Evolutionary conservation across 2,797 vertebrate species (phyloP), one percentile per base, ranked within the genome.

Genomic region (Lindbergichthys nudifrons): DNA sequence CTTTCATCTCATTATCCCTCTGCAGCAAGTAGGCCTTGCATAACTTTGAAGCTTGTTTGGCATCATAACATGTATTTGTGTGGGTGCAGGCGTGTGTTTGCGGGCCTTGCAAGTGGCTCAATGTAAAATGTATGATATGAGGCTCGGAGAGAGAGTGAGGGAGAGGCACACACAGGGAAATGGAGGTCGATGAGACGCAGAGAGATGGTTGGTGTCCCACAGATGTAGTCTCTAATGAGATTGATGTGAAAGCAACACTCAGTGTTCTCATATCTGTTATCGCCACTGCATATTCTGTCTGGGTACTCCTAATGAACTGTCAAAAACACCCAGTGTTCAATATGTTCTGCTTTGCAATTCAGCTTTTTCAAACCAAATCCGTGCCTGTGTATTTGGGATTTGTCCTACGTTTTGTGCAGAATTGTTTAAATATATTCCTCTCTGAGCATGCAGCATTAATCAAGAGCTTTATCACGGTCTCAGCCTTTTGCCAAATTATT

Each of bases 31-130:
- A 1, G 79, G 85, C 80, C 86, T 91, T 79, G 88, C 82, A 84
- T 90, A 90, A 92, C 92, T 92, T 89, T 80, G 87, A 88, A 82
- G 87, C 88, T 86, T 79, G 83, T 89, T 92, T 90, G 88, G 90
- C 88, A 91, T 91, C 87, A 83, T 67, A 89, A 85, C 80, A 69
- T 79, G 79, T 50, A 53, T 86, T 77, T 75, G 79, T 83, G 79
- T 86, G 80, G 30, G 80, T 65, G 63, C 0, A 56, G 2, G 65
- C 21, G 75, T 65, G 69, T 26, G 26, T 36, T 63, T 36, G 65
- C 13, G 8, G 42, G 65, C 70, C 61, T 77, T 70, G 80, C 80
- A 87, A 87, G 70, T 68, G 54, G 67, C 76, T 82, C 48, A 45
- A 30, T 84, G 58, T 77, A 70, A 82, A 84, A 85, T 81, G 70